Conservation (phyloP, 2,113 vertebrate genomes). For the Cairina moschata region DNA sequence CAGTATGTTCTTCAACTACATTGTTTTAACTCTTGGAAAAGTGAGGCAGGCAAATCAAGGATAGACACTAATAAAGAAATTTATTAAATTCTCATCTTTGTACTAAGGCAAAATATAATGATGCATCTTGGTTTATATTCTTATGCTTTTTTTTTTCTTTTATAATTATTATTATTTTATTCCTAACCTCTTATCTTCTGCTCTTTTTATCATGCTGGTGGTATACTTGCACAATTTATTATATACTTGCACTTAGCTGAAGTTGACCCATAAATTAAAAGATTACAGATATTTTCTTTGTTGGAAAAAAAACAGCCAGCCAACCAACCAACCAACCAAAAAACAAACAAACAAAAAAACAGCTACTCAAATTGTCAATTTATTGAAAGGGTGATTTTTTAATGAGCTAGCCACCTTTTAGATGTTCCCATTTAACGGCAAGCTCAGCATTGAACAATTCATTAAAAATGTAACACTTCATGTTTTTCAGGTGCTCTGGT, state of each 20-base stretch:
- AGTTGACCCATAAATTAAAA: not conserved
- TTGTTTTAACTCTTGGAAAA: not conserved
- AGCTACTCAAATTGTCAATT: not conserved
- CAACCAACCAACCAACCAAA: no score
- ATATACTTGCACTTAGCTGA: not conserved
- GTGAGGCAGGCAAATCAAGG: not conserved
- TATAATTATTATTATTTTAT: not conserved
- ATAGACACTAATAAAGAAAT: not conserved
- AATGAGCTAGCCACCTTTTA: not conserved
- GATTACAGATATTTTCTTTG: not conserved
- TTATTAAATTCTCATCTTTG: not conserved
- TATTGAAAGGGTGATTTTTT: not conserved
- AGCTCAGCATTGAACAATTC: not conserved
- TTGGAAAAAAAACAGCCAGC: not conserved
- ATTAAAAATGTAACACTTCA: not conserved
- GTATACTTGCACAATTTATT: not conserved
- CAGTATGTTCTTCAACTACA: not conserved
- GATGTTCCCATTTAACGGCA: not conserved
- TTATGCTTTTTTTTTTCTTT: not conserved
- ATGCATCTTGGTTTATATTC: not conserved
- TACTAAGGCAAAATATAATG: not conserved
- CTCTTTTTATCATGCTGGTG: not conserved
- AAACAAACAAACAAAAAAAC: no score
- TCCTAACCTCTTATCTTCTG: not conserved
- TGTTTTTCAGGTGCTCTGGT: not conserved